Percentiles rank a stretch among this genome's conserved stretches.
These are phyloP conservation scores for Pitangus sulphuratus DNA, from an alignment of 2,797 vertebrate species.

Conservation along the genomic window DNA sequence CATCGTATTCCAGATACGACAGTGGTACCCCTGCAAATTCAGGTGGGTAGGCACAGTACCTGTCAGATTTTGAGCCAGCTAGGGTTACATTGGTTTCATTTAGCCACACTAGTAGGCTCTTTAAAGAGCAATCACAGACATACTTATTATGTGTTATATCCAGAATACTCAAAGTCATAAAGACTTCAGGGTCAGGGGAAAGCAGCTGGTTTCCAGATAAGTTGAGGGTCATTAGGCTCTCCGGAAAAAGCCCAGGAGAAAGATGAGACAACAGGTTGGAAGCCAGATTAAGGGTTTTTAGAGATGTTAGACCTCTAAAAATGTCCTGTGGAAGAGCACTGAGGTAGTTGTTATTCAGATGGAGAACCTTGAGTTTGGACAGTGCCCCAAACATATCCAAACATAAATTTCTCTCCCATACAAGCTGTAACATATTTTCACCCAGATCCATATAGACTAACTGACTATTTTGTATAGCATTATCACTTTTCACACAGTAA, in stretches of 20 bases:
- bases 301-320: constrained; percentile 80
- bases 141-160: constrained; percentile 81
- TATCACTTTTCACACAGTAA: constrained; percentile 51
- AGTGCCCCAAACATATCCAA: constrained; percentile 77
- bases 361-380: constrained; percentile 68
- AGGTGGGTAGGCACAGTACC: constrained; percentile 80
- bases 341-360: constrained; percentile 81
- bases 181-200: constrained; percentile 78
- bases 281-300: constrained; percentile 79
- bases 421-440: constrained; percentile 77
- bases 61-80: constrained; percentile 55
- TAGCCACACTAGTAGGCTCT: constrained; percentile 80
- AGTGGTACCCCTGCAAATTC: constrained; percentile 65
- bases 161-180: constrained; percentile 75
- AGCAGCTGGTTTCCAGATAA: constrained; percentile 83
- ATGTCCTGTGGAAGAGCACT: constrained; percentile 77
- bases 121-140: constrained; percentile 78
- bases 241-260: constrained; percentile 74
- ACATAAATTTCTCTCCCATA: constrained; percentile 75
- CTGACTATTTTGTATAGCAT: constrained; percentile 45
- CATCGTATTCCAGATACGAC: constrained; percentile 28
- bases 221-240: constrained; percentile 76
- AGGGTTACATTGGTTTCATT: constrained; percentile 78
- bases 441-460: constrained; percentile 76
- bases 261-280: constrained; percentile 83